Conservation (phyloP, 2,113 vertebrate species). For the Epinephelus lanceolatus region DNA sequence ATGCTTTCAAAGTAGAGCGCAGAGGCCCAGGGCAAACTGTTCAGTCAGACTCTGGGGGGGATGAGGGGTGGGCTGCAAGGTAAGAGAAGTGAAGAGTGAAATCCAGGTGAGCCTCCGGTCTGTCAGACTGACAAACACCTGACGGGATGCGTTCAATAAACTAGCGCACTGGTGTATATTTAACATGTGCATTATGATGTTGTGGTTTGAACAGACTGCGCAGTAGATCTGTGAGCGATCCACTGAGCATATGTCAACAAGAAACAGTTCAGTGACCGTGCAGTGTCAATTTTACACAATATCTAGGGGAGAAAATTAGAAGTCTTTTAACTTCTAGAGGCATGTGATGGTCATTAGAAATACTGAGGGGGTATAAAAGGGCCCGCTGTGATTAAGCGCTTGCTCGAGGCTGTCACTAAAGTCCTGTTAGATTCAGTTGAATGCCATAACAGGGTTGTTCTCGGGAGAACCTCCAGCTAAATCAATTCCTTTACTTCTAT, state of each 20-base stretch:
- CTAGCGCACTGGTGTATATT: background rate
- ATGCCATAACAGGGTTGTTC: constrained; percentile 17
- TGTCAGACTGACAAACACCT: background rate
- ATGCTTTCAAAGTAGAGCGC: background rate
- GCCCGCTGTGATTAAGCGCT: background rate
- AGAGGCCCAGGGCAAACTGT: background rate
- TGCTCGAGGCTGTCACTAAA: constrained; percentile 8
- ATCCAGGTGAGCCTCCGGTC: background rate
- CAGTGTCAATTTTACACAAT: background rate
- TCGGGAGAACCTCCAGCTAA: constrained; percentile 15
- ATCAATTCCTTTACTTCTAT: constrained; percentile 49
- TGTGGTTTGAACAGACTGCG: background rate
- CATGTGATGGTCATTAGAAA: background rate
- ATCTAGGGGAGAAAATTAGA: background rate
- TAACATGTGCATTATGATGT: background rate
- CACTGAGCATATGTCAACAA: background rate
- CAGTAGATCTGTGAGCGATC: background rate
- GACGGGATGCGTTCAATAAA: background rate
- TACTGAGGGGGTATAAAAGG: background rate
- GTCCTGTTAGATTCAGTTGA: constrained; percentile 17
- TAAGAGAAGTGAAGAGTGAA: background rate
- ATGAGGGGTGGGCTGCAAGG: no score
- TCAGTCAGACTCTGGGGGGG: background rate
- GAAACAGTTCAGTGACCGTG: background rate
- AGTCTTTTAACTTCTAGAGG: background rate